phyloP scores from a whole-genome alignment of 2,888 invertebrate species.

The Acheta domesticus region DNA sequence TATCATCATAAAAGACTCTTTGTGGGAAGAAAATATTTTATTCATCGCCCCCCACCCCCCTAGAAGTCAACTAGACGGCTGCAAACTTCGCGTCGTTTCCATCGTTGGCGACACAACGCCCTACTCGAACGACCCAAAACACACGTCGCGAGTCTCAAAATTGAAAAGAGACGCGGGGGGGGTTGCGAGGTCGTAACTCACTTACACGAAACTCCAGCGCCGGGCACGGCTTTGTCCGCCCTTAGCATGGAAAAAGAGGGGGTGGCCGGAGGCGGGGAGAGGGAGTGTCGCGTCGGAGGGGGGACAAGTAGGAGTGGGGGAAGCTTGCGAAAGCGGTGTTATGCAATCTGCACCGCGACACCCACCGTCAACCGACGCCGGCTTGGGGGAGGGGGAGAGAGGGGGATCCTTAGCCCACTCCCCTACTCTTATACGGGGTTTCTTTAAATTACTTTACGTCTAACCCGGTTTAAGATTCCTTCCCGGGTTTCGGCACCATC shows the following conservation, averaged over 20 bases:
- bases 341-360: not conserved
- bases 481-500: not conserved
- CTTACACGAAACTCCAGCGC: not conserved
- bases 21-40: not conserved
- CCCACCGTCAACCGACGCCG: no score
- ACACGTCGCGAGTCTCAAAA: not conserved
- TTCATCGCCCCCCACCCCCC: not conserved
- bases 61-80: no score
- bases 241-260: not conserved
- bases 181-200: not conserved
- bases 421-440: not conserved
- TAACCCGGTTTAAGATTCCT: constrained; percentile 3
- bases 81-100: no score
- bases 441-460: constrained; percentile 1
- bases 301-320: not conserved
- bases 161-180: not conserved
- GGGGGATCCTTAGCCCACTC: no score
- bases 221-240: not conserved
- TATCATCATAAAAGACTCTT: not conserved
- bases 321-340: not conserved
- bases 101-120: no score
- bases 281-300: not conserved
- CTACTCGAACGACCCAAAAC: not conserved
- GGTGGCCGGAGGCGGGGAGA: not conserved
- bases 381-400: no score